Conservation (phyloP, 2,113 vertebrate species). For the Steatornis caripensis region DNA sequence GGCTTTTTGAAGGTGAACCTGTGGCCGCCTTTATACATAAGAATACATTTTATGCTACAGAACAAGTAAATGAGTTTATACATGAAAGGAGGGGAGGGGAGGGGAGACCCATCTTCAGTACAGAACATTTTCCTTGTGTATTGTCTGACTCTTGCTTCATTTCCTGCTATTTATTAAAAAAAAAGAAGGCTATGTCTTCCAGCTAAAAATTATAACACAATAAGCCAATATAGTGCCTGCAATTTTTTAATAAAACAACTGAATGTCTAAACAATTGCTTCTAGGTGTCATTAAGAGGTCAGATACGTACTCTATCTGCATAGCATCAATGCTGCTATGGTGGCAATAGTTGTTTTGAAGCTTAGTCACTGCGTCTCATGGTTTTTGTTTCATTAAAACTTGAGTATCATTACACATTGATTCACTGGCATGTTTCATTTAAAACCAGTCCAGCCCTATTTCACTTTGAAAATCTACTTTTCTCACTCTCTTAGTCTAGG, state of each 20-base stretch:
- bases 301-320: neutral
- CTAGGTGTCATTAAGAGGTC: neutral
- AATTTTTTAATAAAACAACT: neutral
- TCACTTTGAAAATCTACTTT: neutral
- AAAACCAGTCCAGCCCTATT: neutral
- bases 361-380: neutral
- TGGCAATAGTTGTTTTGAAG: neutral
- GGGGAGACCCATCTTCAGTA: neutral
- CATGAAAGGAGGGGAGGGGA: neutral
- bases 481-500: neutral
- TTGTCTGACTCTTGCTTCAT: neutral
- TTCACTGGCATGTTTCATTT: neutral
- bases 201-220: neutral
- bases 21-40: neutral
- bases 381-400: neutral
- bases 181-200: neutral
- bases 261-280: neutral
- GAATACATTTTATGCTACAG: neutral
- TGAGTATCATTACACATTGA: fast-evolving
- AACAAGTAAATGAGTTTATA: neutral
- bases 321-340: neutral
- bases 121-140: neutral
- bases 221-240: neutral
- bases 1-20: neutral
- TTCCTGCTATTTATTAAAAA: neutral